Evolutionary conservation across 2,888 invertebrate genomes (phyloP).

Genomic region (Osmoderma eremita): DNA sequence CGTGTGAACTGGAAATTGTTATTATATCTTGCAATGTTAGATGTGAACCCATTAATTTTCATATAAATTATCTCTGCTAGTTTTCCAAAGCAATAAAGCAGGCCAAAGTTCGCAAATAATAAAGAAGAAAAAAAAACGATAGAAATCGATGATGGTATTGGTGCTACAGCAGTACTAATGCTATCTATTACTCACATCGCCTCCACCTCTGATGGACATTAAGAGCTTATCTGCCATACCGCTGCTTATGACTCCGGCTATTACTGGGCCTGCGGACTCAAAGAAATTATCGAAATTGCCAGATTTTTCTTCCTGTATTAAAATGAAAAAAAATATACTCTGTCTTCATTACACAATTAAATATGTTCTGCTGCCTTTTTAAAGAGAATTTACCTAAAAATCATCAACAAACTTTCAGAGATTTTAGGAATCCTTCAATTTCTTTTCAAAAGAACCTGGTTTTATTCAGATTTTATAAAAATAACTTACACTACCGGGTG

Average conservation of each 20-base stretch:
- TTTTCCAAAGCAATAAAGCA: conserved; percentile 1
- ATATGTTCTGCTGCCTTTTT: background rate
- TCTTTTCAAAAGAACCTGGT: background rate
- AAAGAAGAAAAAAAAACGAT: background rate
- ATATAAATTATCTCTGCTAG: background rate
- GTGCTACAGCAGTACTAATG: background rate
- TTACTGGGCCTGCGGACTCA: conserved; percentile 60
- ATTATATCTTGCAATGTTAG: background rate
- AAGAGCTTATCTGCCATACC: conserved; percentile 61
- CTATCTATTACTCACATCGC: conserved; percentile 46
- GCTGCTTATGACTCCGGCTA: conserved; percentile 62
- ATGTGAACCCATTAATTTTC: background rate
- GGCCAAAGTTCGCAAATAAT: background rate
- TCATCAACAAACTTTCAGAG: too few species aligned
- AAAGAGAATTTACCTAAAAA: too few species aligned
- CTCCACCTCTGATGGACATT: conserved; percentile 55
- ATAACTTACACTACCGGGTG: conserved; percentile 40
- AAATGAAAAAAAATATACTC: background rate
- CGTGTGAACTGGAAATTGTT: too few species aligned
- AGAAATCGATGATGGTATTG: background rate
- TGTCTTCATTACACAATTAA: too few species aligned
- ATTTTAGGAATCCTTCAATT: background rate
- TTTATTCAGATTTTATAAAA: background rate
- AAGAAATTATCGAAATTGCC: conserved; percentile 59
- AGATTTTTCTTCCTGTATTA: conserved; percentile 47